A percentile compares a stretch with the other conserved stretches of the same genome.
Conservation (phyloP, 2,113 vertebrate species). For the Epinephelus fuscoguttatus region DNA sequence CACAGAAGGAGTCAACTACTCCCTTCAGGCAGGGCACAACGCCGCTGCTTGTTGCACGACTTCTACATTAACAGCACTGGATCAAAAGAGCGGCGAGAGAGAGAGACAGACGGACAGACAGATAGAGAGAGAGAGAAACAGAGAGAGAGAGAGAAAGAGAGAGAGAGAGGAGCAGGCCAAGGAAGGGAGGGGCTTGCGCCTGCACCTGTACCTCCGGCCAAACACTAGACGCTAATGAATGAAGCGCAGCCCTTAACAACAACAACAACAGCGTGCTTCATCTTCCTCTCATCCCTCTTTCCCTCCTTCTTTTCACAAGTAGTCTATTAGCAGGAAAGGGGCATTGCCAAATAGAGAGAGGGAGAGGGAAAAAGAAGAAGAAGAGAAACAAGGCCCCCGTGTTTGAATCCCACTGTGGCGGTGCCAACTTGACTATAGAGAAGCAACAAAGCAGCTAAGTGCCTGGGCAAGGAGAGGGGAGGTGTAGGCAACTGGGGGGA, state of each 20-base stretch:
- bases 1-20: constrained; percentile 58
- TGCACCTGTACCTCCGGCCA: constrained; percentile 85
- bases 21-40: constrained; percentile 73
- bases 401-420: constrained; percentile 79
- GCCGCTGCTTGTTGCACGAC: constrained; percentile 76
- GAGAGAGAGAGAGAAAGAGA: background rate
- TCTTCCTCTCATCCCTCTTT: constrained; percentile 69
- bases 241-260: constrained; percentile 67
- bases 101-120: background rate
- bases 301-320: constrained; percentile 78
- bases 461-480: constrained; percentile 55
- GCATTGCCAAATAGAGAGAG: constrained; percentile 77
- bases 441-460: constrained; percentile 82
- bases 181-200: constrained; percentile 46
- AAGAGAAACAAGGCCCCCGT: constrained; percentile 70
- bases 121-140: background rate
- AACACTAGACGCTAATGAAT: constrained; percentile 74
- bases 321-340: constrained; percentile 86
- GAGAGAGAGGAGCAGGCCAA: constrained; percentile 27
- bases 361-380: constrained; percentile 20
- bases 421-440: constrained; percentile 83
- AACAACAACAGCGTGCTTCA: constrained; percentile 78
- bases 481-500: constrained; percentile 33
- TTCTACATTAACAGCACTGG: constrained; percentile 44
- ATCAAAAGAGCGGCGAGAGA: constrained; percentile 60